Percentiles rank a stretch among this genome's conserved stretches.
phyloP scores from a whole-genome alignment of 2,797 vertebrate genomes.

The Cyprinodon diabolis region DNA sequence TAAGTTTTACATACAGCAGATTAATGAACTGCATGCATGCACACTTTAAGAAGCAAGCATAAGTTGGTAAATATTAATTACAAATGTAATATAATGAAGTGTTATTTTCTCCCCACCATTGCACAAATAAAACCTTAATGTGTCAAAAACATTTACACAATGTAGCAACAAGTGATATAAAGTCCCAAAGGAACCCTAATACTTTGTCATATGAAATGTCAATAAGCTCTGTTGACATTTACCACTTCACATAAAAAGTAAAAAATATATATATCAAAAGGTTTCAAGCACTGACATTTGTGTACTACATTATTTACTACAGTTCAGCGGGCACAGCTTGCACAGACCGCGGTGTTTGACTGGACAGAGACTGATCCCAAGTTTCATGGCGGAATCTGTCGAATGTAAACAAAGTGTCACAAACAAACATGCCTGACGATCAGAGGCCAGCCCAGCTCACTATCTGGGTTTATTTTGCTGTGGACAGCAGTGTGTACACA shows the following conservation, averaged over 20 bases:
- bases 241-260: neutral
- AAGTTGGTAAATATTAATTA: neutral
- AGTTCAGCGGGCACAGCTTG: constrained; percentile 4
- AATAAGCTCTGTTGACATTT: neutral
- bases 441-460: constrained; percentile 7
- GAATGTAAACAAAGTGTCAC: constrained; percentile 65
- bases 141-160: neutral
- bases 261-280: constrained; percentile 11
- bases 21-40: neutral
- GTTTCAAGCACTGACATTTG: neutral
- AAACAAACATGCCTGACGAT: neutral
- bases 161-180: neutral
- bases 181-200: neutral
- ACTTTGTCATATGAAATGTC: neutral
- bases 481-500: constrained; percentile 43
- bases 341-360: neutral
- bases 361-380: neutral
- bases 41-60: neutral
- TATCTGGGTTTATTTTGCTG: constrained; percentile 33
- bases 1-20: neutral
- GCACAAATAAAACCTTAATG: neutral
- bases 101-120: neutral
- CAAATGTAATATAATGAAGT: neutral
- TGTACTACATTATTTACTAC: neutral
- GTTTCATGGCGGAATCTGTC: neutral